Percentiles rank a stretch among this genome's conserved stretches.
Conservation (phyloP, 2,888 invertebrate species). For the Mycalesis mineus region DNA sequence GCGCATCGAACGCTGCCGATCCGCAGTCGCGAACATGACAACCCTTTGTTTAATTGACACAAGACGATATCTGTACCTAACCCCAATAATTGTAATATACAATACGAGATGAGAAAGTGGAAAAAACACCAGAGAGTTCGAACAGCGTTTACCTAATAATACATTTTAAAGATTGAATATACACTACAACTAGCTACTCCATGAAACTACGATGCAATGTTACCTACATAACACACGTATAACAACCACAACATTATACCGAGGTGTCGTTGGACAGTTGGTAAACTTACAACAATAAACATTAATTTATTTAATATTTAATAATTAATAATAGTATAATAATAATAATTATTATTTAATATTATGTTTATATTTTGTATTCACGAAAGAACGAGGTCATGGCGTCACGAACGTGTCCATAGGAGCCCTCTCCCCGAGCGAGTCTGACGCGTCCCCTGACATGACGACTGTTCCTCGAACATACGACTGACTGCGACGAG, state of each 20-base stretch:
- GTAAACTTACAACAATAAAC: constrained; percentile 45
- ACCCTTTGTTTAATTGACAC: constrained; percentile 64
- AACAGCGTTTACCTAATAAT: constrained; percentile 61
- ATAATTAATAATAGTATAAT: constrained; percentile 14
- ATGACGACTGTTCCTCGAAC: background rate
- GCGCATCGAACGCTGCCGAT: background rate
- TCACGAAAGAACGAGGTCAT: constrained; percentile 48
- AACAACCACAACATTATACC: constrained; percentile 53
- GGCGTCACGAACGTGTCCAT: constrained; percentile 33
- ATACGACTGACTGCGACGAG: background rate
- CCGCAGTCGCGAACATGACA: constrained; percentile 40
- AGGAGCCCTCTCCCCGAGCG: background rate
- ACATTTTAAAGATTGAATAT: constrained; percentile 65
- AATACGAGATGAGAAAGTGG: constrained; percentile 60
- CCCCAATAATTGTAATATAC: constrained; percentile 50
- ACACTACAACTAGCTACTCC: constrained; percentile 65
- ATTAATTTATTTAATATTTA: constrained; percentile 17
- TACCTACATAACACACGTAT: constrained; percentile 70
- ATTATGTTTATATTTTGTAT: constrained; percentile 21
- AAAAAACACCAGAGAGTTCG: constrained; percentile 60
- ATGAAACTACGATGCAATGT: constrained; percentile 59
- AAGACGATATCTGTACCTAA: constrained; percentile 68
- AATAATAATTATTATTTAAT: background rate
- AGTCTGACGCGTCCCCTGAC: background rate
- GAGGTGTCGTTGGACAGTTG: constrained; percentile 54